Base-by-base conservation (phyloP, 2,113 vertebrate species). In the Ceuthmochares aereus region DNA sequence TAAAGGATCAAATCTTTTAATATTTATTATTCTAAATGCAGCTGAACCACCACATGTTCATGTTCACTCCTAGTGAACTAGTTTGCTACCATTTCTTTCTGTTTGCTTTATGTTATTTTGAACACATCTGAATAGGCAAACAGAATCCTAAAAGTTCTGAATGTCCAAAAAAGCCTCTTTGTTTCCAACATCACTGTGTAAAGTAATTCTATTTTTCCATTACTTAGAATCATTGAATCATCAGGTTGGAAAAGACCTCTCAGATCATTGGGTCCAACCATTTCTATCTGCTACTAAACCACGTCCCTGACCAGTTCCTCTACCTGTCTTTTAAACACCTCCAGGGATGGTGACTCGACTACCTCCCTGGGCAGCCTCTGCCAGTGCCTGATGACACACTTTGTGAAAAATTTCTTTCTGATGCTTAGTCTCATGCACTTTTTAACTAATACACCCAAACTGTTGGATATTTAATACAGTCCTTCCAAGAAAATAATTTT, bases 11-110 rank as follows among this genome's bases (percentile, higher is more conserved):
- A 18, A 4, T 47, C 7, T 58, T 58, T 12, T 36, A 27, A 25
- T 42, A 42, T 19, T 54, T 60, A 0, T 36, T 72, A 16, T 9
- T 19, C 23, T 69, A 40, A 73, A 51, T 49, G 5, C 3, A 20
- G 5, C 9, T n/a, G 18, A 79, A 62, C 0, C 7, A 1, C 54
- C 52, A 4, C 40, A 17, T 15, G 5, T n/a, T 66, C 1, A 0
- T 10, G 5, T 29, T 59, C 43, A 2, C 12, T 72, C 37, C 26
- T 36, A 9, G 2, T 12, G 12, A 51, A 18, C 19, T 73, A 12
- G 13, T 36, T 88, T 78, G 26, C 51, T 66, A 1, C 19, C 1
- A 2, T 17, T 49, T 72, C 17, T 49, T 78, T 67, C 68, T 60
- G 6, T 67, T 56, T 37, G 6, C 14, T 89, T 84, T 75, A 27